Evolutionary conservation across 2,113 vertebrate genomes (phyloP).

Genomic region (Cairina moschata): DNA sequence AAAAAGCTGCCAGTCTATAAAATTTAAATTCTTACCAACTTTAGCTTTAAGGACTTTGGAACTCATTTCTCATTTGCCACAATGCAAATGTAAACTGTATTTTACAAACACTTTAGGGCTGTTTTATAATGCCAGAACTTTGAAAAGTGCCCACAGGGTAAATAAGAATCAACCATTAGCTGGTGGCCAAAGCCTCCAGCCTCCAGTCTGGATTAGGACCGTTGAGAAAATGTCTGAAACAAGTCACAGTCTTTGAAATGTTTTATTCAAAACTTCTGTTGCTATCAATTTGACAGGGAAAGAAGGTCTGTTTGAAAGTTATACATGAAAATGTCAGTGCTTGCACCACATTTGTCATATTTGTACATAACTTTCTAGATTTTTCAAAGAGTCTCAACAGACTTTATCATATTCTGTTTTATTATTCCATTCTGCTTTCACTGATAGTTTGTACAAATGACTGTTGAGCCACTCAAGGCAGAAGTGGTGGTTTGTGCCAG

Average conservation of each 20-base stretch:
- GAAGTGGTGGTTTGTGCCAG: neutral
- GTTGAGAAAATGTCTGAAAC: neutral
- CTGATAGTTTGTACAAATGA: neutral
- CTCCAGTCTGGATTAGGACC: neutral
- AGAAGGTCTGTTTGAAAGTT: neutral
- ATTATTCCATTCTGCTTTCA: neutral
- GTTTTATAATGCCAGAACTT: neutral
- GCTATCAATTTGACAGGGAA: neutral
- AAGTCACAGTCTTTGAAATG: neutral
- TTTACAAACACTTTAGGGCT: neutral
- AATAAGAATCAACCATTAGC: slow-evolving; percentile 10
- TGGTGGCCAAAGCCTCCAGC: neutral
- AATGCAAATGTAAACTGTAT: neutral
- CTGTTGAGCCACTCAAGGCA: neutral
- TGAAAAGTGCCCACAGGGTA: slow-evolving; percentile 28
- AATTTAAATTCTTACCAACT: neutral
- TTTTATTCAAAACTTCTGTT: neutral
- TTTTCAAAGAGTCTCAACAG: neutral
- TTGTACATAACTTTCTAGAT: neutral
- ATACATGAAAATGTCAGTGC: neutral
- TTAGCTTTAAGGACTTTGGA: slow-evolving; percentile 3
- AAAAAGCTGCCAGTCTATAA: neutral
- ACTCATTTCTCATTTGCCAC: neutral
- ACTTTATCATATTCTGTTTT: neutral
- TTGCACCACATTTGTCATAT: neutral